Conservation (phyloP, 2,113 vertebrate species). For the Mormoops blainvillei region DNA sequence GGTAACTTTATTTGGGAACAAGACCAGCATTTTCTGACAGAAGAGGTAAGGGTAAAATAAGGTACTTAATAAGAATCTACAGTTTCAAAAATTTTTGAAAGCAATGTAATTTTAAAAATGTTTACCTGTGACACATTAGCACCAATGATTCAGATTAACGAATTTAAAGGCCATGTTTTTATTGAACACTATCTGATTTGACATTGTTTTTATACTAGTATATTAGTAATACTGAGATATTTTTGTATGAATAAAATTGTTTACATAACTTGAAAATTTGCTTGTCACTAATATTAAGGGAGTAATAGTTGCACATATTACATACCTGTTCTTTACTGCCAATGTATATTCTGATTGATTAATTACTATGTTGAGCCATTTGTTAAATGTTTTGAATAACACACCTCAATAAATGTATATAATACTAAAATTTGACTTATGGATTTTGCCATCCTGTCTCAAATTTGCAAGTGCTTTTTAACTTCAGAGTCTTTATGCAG, state of each 20-base stretch:
- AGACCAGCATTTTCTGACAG: background rate
- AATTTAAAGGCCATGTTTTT: constrained; percentile 26
- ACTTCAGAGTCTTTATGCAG: background rate
- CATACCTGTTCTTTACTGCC: constrained; percentile 2
- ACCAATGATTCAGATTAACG: background rate
- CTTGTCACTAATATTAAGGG: background rate
- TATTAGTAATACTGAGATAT: background rate
- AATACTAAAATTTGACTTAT: background rate
- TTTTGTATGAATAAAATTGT: constrained; percentile 39
- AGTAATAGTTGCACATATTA: background rate
- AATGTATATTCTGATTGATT: background rate
- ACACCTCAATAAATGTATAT: background rate
- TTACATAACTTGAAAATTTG: background rate
- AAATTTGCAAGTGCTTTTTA: background rate
- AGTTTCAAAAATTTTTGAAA: background rate
- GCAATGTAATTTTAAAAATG: background rate
- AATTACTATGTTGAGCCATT: background rate
- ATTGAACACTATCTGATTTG: background rate
- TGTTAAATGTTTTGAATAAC: constrained; percentile 18
- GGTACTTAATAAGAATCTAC: background rate
- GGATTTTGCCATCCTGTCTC: background rate
- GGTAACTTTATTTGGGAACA: constrained; percentile 85
- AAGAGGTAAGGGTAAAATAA: constrained; percentile 74
- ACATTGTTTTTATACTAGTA: background rate
- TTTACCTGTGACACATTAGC: background rate